Percentiles rank a stretch among this genome's conserved stretches.
phyloP scores from a whole-genome alignment of 2,888 invertebrate species.

The Melanophora roralis region DNA sequence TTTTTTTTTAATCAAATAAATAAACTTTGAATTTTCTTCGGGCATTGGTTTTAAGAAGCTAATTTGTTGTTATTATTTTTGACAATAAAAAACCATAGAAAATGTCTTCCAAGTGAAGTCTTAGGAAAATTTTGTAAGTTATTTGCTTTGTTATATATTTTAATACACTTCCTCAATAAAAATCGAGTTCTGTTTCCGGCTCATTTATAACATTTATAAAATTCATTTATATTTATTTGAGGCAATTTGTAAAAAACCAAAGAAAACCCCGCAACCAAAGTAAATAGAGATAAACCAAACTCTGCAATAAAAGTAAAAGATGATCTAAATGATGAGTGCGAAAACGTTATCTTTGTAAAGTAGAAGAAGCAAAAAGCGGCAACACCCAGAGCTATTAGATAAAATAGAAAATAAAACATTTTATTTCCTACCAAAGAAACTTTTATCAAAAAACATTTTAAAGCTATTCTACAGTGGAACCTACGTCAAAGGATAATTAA shows the following conservation, averaged over 20 bases:
- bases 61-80: slow-evolving; percentile 41
- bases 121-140: slow-evolving; percentile 17
- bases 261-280: slow-evolving; percentile 51
- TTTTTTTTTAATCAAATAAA: neutral
- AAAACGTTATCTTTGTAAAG: no score
- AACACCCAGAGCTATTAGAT: slow-evolving; percentile 49
- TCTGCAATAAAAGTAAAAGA: slow-evolving; percentile 2
- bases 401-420: slow-evolving; percentile 60
- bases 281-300: slow-evolving; percentile 34
- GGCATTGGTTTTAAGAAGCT: slow-evolving; percentile 21
- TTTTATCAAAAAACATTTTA: slow-evolving; percentile 53
- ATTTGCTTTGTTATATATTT: slow-evolving; percentile 33
- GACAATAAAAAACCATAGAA: neutral
- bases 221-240: slow-evolving; percentile 62
- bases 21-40: slow-evolving; percentile 9
- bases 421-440: slow-evolving; percentile 48
- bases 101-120: slow-evolving; percentile 23
- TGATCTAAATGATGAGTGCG: neutral
- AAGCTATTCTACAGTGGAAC: no score
- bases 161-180: slow-evolving; percentile 60
- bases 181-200: slow-evolving; percentile 60
- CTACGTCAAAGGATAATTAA: no score
- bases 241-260: slow-evolving; percentile 60
- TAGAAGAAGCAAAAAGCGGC: slow-evolving; percentile 4
- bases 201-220: slow-evolving; percentile 62